Conservation (phyloP, 2,888 invertebrate genomes). For the Dicyrtoma fusca region DNA sequence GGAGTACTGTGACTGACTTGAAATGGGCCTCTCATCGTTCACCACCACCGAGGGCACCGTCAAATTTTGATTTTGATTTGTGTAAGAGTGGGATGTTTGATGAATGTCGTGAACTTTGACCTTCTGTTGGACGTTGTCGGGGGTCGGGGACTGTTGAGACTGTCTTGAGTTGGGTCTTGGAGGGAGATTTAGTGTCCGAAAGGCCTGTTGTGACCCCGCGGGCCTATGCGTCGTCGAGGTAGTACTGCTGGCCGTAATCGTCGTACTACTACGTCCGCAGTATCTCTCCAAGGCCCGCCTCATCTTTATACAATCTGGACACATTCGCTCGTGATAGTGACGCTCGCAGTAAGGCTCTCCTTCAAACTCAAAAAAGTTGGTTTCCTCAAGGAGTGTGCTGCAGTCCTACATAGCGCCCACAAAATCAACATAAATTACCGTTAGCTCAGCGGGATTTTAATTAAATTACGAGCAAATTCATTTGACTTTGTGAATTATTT, state of each 20-base stretch:
- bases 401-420: conserved; percentile 50
- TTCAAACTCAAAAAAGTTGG: conserved; percentile 54
- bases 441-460: no score
- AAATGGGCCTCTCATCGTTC: conserved; percentile 31
- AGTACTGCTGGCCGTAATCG: no score
- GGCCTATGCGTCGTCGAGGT: not conserved
- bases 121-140: conserved; percentile 7
- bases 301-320: conserved; percentile 56
- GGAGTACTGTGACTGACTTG: conserved; percentile 38
- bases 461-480: not conserved
- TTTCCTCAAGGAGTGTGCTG: conserved; percentile 49
- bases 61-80: not conserved
- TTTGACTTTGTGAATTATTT: not conserved
- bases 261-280: conserved; percentile 44
- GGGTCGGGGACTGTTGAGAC: conserved; percentile 8
- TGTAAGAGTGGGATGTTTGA: not conserved
- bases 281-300: conserved; percentile 52
- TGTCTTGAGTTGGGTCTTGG: conserved; percentile 28
- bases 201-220: conserved; percentile 10
- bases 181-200: conserved; percentile 27
- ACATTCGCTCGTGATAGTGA: conserved; percentile 55
- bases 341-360: conserved; percentile 45
- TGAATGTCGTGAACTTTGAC: conserved; percentile 30
- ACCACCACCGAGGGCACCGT: conserved; percentile 14
- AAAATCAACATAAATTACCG: no score